Percentiles rank a stretch among this genome's conserved stretches.
Evolutionary conservation across 2,797 vertebrate species (phyloP).

Genomic region (Phaenicophaeus curvirostris): DNA sequence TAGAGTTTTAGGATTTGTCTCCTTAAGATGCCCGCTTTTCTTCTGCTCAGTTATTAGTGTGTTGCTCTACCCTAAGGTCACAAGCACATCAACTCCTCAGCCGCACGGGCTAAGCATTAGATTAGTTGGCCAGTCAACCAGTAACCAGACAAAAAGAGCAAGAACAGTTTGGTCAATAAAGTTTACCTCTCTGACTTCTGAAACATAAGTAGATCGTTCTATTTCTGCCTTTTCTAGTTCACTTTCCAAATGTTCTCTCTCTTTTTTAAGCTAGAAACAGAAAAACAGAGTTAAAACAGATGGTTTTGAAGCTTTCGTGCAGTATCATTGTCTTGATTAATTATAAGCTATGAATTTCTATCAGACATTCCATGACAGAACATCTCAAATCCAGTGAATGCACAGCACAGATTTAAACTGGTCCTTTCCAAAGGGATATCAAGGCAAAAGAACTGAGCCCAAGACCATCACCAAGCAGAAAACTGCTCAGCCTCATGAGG

Average conservation of each 20-base stretch:
- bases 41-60: slow-evolving; percentile 64
- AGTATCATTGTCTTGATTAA: background rate
- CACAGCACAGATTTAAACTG: background rate
- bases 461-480: background rate
- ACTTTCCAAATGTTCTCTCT: slow-evolving; percentile 91
- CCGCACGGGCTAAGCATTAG: slow-evolving; percentile 42
- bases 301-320: background rate
- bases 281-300: slow-evolving; percentile 52
- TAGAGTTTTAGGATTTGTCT: slow-evolving; percentile 82
- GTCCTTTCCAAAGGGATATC: background rate
- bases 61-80: slow-evolving; percentile 41
- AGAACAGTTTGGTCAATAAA: background rate
- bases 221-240: slow-evolving; percentile 93
- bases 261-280: slow-evolving; percentile 80
- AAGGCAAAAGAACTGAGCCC: background rate
- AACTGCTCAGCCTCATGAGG: background rate
- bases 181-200: slow-evolving; percentile 95
- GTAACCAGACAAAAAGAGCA: slow-evolving; percentile 38
- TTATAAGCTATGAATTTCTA: background rate
- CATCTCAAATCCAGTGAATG: background rate
- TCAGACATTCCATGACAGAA: background rate
- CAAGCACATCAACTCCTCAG: slow-evolving; percentile 45
- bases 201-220: slow-evolving; percentile 94
- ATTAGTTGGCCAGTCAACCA: slow-evolving; percentile 52
- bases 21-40: slow-evolving; percentile 59